Percentiles rank a stretch among this genome's conserved stretches.
Evolutionary conservation across 2,113 vertebrate genomes (phyloP).

Genomic region (Ictalurus furcatus): DNA sequence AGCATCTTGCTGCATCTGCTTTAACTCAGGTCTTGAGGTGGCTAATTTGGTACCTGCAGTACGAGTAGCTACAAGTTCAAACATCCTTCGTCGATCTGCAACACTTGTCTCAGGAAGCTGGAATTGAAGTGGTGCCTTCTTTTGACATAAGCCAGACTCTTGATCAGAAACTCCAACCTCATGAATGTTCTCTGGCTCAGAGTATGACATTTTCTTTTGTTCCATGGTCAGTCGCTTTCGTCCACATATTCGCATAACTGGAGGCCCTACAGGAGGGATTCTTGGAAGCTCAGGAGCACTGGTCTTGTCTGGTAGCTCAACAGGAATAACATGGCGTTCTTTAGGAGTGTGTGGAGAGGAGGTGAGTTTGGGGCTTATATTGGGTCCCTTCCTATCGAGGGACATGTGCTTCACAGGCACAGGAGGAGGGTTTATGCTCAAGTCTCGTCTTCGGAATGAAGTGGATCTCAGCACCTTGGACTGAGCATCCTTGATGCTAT

Average conservation of each 20-base stretch:
- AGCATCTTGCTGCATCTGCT: constrained; percentile 89
- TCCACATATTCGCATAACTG: constrained; percentile 75
- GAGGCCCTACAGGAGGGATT: constrained; percentile 58
- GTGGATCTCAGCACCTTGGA: constrained; percentile 85
- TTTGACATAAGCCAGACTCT: constrained; percentile 63
- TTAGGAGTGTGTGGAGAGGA: constrained; percentile 82
- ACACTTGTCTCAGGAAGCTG: constrained; percentile 78
- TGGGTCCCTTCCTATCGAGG: constrained; percentile 76
- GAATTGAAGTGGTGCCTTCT: constrained; percentile 61
- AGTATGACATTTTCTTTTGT: constrained; percentile 94
- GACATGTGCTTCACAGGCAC: constrained; percentile 59
- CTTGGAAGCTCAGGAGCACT: constrained; percentile 65
- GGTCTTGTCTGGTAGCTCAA: constrained; percentile 55
- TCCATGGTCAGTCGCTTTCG: constrained; percentile 82
- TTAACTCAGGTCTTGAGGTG: constrained; percentile 78
- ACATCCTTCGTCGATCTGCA: constrained; percentile 85
- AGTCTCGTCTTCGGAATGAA: constrained; percentile 82
- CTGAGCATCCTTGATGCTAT: constrained; percentile 88
- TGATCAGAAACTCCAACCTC: constrained; percentile 82
- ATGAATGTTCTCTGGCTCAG: constrained; percentile 92
- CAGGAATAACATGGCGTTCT: constrained; percentile 81
- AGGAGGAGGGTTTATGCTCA: constrained; percentile 68
- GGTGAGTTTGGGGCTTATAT: constrained; percentile 60
- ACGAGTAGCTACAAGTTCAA: constrained; percentile 76
- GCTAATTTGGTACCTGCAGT: constrained; percentile 64